phyloP scores from a whole-genome alignment of 2,113 vertebrate genomes.

The Zosterops lateralis region DNA sequence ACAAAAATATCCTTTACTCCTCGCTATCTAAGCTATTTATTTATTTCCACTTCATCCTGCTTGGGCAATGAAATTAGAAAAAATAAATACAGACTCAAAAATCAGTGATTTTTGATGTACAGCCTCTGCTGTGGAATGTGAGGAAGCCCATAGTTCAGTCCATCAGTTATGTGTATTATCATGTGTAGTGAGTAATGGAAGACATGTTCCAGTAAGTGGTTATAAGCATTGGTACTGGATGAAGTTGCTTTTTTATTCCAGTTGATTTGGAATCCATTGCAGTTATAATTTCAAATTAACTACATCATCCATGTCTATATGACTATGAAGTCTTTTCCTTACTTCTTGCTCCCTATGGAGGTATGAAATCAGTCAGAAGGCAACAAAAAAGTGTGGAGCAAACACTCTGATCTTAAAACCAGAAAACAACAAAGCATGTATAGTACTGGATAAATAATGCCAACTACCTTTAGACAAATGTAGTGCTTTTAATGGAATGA shows the following conservation, averaged over 20 bases:
- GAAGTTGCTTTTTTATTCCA: neutral
- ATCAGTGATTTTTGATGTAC: neutral
- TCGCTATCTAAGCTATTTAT: neutral
- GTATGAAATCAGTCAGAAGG: neutral
- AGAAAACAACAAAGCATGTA: neutral
- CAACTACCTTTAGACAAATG: neutral
- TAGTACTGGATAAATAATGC: neutral
- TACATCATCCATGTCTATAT: neutral
- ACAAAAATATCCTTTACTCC: neutral
- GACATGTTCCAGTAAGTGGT: neutral
- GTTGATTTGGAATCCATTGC: neutral
- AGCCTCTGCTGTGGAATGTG: neutral
- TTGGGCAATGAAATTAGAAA: neutral
- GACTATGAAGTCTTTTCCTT: neutral
- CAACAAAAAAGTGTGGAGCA: neutral
- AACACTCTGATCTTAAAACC: neutral
- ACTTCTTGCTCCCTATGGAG: neutral
- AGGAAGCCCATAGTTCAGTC: neutral
- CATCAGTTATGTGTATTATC: neutral
- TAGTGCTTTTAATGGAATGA: neutral
- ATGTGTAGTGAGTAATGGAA: neutral
- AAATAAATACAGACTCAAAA: neutral
- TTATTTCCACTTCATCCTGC: neutral
- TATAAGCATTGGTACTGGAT: neutral
- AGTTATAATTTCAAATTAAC: neutral